A percentile compares a stretch with the other conserved stretches of the same genome.
Conservation (phyloP, 64 coral and sea anemone genomes). For the Montipora sp. region DNA sequence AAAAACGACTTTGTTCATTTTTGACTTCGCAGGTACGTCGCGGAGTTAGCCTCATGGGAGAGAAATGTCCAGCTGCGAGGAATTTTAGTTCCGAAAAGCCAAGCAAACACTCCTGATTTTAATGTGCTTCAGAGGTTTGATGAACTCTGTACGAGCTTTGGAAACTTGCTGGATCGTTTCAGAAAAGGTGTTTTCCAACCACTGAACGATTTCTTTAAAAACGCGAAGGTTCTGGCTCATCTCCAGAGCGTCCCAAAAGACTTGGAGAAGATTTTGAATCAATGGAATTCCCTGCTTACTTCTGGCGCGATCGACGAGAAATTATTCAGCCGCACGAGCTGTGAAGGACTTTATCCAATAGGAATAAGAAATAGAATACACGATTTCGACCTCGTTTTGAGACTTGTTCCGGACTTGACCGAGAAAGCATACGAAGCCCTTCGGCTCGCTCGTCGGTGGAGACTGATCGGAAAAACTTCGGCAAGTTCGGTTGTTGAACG, state of each 20-base stretch:
- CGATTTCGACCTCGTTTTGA: slow-evolving; percentile 87
- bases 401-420: slow-evolving; percentile 84
- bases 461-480: slow-evolving; percentile 71
- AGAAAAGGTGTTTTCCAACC: slow-evolving; percentile 78
- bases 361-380: slow-evolving; percentile 80
- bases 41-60: slow-evolving; percentile 87
- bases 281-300: slow-evolving; percentile 77
- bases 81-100: slow-evolving; percentile 60
- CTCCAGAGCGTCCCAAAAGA: slow-evolving; percentile 73
- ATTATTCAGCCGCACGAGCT: slow-evolving; percentile 72
- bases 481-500: slow-evolving; percentile 40
- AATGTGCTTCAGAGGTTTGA: slow-evolving; percentile 87
- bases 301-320: slow-evolving; percentile 79
- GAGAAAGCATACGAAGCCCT: slow-evolving; percentile 91
- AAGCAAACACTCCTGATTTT: slow-evolving; percentile 57
- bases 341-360: slow-evolving; percentile 70
- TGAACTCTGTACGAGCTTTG: slow-evolving; percentile 74
- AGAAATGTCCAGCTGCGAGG: slow-evolving; percentile 68
- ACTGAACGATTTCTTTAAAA: slow-evolving; percentile 80
- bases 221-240: slow-evolving; percentile 23
- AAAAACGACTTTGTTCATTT: not conserved
- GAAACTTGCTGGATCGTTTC: slow-evolving; percentile 60
- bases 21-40: slow-evolving; percentile 64
- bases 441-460: slow-evolving; percentile 83
- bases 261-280: slow-evolving; percentile 74